These are phyloP conservation scores for Myiopsitta monachus DNA, from an alignment of 2,113 vertebrate genomes.

Conservation along the genomic window DNA sequence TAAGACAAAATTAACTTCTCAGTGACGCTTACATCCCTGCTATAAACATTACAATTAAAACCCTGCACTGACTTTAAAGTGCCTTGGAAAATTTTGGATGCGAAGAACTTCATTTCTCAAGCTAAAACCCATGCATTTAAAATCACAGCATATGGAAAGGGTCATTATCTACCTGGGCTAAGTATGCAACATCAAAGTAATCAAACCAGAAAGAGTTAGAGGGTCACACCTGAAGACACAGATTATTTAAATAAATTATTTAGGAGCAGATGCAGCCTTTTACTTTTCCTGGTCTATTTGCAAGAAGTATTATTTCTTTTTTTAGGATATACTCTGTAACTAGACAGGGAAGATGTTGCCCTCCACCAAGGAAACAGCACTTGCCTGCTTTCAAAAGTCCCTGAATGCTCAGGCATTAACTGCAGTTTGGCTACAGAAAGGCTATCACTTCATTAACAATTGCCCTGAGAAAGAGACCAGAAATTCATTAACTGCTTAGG, in stretches of 20 bases:
- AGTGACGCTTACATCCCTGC: neutral
- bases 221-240: neutral
- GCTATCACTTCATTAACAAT: neutral
- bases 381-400: neutral
- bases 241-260: neutral
- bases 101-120: neutral
- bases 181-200: neutral
- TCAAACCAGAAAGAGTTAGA: neutral
- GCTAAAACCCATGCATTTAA: neutral
- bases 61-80: neutral
- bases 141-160: neutral
- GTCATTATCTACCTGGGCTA: neutral
- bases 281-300: neutral
- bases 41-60: neutral
- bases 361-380: neutral
- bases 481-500: neutral
- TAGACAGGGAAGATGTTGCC: neutral
- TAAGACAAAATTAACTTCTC: neutral
- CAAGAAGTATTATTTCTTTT: neutral
- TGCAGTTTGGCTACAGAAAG: neutral
- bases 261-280: neutral
- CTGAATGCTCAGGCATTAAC: neutral
- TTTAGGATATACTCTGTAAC: neutral
- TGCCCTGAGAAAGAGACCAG: neutral
- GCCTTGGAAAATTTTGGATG: neutral